Conservation (phyloP, 2,797 vertebrate species). For the Discoglossus pictus region DNA sequence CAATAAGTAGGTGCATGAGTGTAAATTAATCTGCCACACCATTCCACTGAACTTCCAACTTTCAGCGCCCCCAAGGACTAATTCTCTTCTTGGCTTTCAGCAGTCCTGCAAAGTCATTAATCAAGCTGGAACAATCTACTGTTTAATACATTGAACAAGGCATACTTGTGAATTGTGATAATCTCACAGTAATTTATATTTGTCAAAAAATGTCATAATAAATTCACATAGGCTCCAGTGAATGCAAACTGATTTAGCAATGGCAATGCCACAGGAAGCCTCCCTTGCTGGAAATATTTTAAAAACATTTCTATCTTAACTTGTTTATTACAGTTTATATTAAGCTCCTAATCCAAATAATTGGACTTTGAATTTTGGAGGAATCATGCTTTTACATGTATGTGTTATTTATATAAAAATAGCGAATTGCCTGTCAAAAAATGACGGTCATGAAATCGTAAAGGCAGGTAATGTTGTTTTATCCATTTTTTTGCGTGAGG, state of each 20-base stretch:
- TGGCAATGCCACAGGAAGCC: slow-evolving; percentile 31
- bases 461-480: too few species aligned
- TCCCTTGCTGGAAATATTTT: slow-evolving; percentile 29
- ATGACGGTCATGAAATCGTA: too few species aligned
- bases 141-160: slow-evolving; percentile 8
- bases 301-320: too few species aligned
- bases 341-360: too few species aligned
- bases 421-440: too few species aligned
- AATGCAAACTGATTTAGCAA: slow-evolving; percentile 26
- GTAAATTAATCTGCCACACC: slow-evolving; percentile 34
- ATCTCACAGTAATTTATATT: slow-evolving; percentile 44
- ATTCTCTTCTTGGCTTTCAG: slow-evolving; percentile 22
- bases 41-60: slow-evolving; percentile 13
- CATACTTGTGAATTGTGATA: slow-evolving; percentile 16
- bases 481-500: too few species aligned
- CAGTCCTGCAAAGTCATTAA: slow-evolving; percentile 29
- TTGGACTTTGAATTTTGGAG: too few species aligned
- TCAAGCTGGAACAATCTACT: slow-evolving; percentile 19
- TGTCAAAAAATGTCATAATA: slow-evolving; percentile 35
- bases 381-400: too few species aligned
- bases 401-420: too few species aligned
- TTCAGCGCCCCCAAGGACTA: slow-evolving; percentile 16
- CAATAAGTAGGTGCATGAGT: slow-evolving; percentile 8
- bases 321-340: too few species aligned
- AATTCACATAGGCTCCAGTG: slow-evolving; percentile 9